Evolutionary conservation across 2,888 invertebrate genomes (phyloP).

Genomic region (Digitonthophagus gazella): DNA sequence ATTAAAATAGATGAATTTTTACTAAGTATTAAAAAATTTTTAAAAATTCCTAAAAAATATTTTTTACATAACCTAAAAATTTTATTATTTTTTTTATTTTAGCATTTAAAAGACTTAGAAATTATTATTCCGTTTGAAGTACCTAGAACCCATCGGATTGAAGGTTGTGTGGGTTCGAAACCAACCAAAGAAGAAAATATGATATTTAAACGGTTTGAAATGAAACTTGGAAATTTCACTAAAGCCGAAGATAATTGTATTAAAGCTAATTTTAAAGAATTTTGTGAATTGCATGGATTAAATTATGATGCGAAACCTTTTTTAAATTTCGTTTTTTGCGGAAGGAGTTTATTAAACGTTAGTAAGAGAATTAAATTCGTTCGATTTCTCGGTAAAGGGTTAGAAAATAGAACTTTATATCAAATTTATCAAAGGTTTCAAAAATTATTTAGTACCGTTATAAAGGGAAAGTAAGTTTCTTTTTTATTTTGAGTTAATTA

Average conservation of each 20-base stretch:
- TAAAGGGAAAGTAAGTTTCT: background rate
- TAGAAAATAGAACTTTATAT: constrained; percentile 17
- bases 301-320: constrained; percentile 20
- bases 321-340: constrained; percentile 16
- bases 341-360: background rate
- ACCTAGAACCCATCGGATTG: background rate
- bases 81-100: background rate
- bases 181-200: background rate
- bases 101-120: background rate
- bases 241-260: constrained; percentile 20
- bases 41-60: background rate
- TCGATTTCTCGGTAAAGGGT: constrained; percentile 21
- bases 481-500: background rate
- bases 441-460: background rate
- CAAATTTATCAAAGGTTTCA: constrained; percentile 23
- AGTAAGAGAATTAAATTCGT: constrained; percentile 19
- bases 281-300: constrained; percentile 20
- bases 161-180: background rate
- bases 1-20: no score
- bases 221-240: constrained; percentile 12
- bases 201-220: constrained; percentile 17
- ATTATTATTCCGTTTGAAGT: background rate
- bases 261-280: constrained; percentile 19
- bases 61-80: background rate
- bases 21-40: background rate